These are phyloP conservation scores for Spilarctia lutea DNA, from an alignment of 2,888 invertebrate genomes.

Conservation along the genomic window DNA sequence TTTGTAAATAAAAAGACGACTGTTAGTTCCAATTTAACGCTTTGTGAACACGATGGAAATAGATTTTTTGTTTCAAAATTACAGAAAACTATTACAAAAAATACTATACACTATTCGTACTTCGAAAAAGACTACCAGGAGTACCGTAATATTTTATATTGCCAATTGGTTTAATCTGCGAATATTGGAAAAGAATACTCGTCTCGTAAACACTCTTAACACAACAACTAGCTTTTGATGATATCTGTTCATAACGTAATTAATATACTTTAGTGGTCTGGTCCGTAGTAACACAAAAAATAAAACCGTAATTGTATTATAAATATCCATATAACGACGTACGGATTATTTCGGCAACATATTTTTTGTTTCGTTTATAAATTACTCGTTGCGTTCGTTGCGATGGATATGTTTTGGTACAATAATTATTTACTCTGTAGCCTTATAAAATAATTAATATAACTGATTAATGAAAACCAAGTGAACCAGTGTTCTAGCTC, in stretches of 20 bases:
- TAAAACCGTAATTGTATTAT: neutral
- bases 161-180: neutral
- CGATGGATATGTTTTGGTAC: neutral
- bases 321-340: neutral
- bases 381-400: neutral
- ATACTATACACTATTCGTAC: neutral
- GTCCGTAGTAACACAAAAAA: neutral
- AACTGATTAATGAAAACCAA: too few relatives aligned
- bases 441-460: neutral
- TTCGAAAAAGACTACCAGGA: neutral
- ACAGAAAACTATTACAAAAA: neutral
- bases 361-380: neutral
- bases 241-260: neutral
- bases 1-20: neutral
- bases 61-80: neutral
- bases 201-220: neutral
- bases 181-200: neutral
- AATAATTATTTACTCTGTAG: neutral
- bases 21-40: neutral
- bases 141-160: neutral
- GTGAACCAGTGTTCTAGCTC: too few relatives aligned
- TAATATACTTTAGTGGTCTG: neutral
- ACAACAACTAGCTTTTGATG: neutral
- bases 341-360: neutral
- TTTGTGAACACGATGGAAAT: neutral